Evolutionary conservation across 2,888 invertebrate genomes (phyloP), one percentile per base, ranked within the genome.

Genomic region (Salticus scenicus): DNA sequence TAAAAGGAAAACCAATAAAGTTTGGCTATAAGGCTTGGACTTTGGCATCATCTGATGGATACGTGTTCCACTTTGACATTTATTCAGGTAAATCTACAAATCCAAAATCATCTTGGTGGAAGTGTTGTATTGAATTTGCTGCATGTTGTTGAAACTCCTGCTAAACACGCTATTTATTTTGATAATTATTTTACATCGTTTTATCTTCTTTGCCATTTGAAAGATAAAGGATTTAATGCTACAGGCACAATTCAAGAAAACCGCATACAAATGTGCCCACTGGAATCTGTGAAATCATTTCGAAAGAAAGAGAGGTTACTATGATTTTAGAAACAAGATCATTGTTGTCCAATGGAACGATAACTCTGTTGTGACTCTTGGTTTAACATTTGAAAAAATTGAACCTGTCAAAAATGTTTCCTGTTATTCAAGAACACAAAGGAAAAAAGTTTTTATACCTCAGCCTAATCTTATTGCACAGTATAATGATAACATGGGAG

Each of bases 11-110:
- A 14, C 37, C 20, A 0, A 33, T 69, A 10, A 69, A 37, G 20
- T 69, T 69, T 69, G 37, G 69, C 0, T 69, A 69, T n/a, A 31
- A 69, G 33, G n/a, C 37, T n/a, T 69, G 69, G 37, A 69, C 69
- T 33, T 20, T 69, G 20, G 69, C 31, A 12, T 69, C 37, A 17
- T 69, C 33, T 33, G 69, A 69, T 69, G 69, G 37, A 17, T 69
- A 69, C 33, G 69, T 69, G 7, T 69, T 69, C 10, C 14, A 2
- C 20, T 69, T 69, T 31, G 33, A 69, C n/a, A 31, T 69, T 69
- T 69, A 69, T 33, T 8, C 24, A 2, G 33, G 10, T 5, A 69
- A 31, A 0, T 31, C n/a, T n/a, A 37, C 37, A 10, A 4, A 0
- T 33, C 7, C 33, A 31, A 69, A 4, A 20, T 69, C 0, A 17